Evolutionary conservation across 2,797 vertebrate species (phyloP), one percentile per base, ranked within the genome.

Genomic region (Platalea minor): DNA sequence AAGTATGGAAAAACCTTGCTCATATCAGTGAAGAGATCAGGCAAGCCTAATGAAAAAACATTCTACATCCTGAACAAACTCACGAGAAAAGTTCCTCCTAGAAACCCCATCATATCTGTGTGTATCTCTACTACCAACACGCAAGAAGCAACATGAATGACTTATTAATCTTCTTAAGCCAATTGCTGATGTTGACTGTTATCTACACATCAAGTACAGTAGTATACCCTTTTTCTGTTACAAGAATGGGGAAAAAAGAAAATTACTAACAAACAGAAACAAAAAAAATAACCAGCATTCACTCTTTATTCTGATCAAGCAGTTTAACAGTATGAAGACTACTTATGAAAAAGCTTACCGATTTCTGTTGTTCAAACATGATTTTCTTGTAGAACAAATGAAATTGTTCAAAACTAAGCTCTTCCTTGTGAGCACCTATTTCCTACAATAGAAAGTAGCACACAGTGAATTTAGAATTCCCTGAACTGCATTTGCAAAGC

Each of bases 301-400:
- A 39, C 29, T 70, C 69, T 75, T 48, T 35, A n/a, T 43, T 75
- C 41, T 13, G 16, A 75, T 18, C 26, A 57, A 86, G 51, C 37
- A 69, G 9, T 26, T 87, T 35, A 80, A 68, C 5, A 68, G 33
- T 23, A 53, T 13, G 33, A 75, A 57, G 53, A 67, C 26, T 24
- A 12, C n/a, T 82, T 16, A 60, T 4, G 18, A 26, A 95, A 46
- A 69, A 77, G 15, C 98, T 98, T 97, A 99, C 99, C 92, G 96
- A 98, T 87, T 99, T 99, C 95, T 99, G 99, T 77, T 98, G 98
- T 54, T 99, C 99, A 97, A 99, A 99, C 99, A 99, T 99, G 37
- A 99, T 97, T 70, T 98, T 98, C 97, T 99, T 99, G 97, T 99
- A 99, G 96, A 99, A 98, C 96, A 99, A 98, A 95, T 99, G 99